These are phyloP conservation scores for Anableps anableps DNA, from an alignment of 2,797 vertebrate genomes.

Conservation along the genomic window DNA sequence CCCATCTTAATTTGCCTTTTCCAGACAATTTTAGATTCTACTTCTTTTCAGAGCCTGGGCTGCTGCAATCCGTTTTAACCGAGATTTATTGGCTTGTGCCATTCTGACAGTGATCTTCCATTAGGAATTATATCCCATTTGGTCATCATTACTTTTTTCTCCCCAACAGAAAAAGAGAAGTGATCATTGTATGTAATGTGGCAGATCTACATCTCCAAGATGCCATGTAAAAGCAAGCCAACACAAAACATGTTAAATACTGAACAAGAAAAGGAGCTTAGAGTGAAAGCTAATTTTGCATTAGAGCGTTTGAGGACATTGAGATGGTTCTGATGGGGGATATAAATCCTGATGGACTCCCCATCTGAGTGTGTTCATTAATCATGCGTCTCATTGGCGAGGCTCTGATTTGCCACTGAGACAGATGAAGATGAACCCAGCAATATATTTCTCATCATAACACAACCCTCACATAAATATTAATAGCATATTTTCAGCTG, in stretches of 20 bases:
- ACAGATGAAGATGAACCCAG: conserved; percentile 83
- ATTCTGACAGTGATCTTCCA: conserved; percentile 63
- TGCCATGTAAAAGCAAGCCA: conserved; percentile 13
- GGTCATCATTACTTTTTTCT: conserved; percentile 60
- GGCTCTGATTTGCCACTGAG: conserved; percentile 79
- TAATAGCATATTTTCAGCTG: conserved; percentile 83
- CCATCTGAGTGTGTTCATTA: conserved; percentile 71
- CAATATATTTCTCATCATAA: conserved; percentile 87
- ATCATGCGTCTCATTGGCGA: conserved; percentile 78
- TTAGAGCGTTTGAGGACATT: conserved; percentile 64
- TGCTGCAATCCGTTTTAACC: conserved; percentile 67
- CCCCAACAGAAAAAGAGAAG: conserved; percentile 29
- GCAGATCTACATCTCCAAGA: conserved; percentile 40
- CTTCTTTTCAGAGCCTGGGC: conserved; percentile 56
- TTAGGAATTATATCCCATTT: conserved; percentile 69
- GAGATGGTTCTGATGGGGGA: conserved; percentile 73
- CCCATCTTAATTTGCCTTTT: conserved; percentile 74
- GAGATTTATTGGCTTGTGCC: conserved; percentile 63
- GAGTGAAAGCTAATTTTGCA: conserved; percentile 59
- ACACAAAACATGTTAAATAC: conserved; percentile 44
- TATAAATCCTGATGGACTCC: conserved; percentile 79
- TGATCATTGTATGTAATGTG: conserved; percentile 13
- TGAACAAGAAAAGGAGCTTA: conserved; percentile 34
- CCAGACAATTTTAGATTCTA: conserved; percentile 59
- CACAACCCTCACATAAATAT: conserved; percentile 84